Conservation (phyloP, 1,140 invertebrate species). For the Micrasema longulum region DNA sequence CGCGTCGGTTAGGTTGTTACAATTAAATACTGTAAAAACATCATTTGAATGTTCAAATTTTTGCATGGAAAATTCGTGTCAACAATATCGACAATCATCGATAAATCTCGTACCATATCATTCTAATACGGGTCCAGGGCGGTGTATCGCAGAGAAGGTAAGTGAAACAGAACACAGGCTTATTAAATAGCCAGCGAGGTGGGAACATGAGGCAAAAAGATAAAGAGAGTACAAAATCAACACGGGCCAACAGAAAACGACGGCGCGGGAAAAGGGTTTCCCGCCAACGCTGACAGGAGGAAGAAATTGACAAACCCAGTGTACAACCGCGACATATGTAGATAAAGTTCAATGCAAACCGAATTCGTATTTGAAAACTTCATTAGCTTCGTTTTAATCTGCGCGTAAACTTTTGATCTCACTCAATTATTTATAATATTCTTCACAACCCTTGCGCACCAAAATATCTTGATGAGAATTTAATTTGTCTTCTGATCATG, state of each 20-base stretch:
- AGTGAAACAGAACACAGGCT: constrained; percentile 42
- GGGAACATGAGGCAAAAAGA: constrained; percentile 39
- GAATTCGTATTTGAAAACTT: neutral
- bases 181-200: constrained; percentile 43
- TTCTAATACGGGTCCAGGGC: too few species aligned
- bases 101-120: too few species aligned
- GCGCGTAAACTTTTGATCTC: too few species aligned
- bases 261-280: constrained; percentile 22
- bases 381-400: too few species aligned
- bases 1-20: too few species aligned
- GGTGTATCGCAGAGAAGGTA: constrained; percentile 32
- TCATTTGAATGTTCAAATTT: too few species aligned
- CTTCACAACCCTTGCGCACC: too few species aligned
- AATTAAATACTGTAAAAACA: too few species aligned
- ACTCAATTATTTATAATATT: neutral
- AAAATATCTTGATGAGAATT: too few species aligned
- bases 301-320: constrained; percentile 2
- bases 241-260: constrained; percentile 27
- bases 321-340: neutral
- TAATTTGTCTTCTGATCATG: neutral
- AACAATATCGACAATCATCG: too few species aligned
- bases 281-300: constrained; percentile 25
- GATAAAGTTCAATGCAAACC: neutral
- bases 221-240: constrained; percentile 44
- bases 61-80: too few species aligned